Conservation (phyloP, 2,888 invertebrate genomes). For the Mellilla xanthometata region DNA sequence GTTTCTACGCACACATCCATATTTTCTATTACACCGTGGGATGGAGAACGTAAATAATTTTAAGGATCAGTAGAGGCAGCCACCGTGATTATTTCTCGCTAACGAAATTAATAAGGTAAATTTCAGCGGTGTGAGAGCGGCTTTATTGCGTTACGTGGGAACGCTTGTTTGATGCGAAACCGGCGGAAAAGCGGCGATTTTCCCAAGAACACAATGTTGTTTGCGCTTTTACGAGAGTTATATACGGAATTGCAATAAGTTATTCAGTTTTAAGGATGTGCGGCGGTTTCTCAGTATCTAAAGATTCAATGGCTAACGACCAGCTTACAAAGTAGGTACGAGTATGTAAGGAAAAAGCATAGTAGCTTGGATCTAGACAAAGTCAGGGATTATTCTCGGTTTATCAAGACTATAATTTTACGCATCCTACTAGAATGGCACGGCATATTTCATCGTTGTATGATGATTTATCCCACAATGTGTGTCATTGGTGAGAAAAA, state of each 20-base stretch:
- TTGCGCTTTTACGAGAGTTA: slow-evolving; percentile 24
- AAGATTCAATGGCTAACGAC: slow-evolving; percentile 25
- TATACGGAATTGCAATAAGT: slow-evolving; percentile 29
- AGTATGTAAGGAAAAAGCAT: slow-evolving; percentile 25
- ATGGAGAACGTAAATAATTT: slow-evolving; percentile 62
- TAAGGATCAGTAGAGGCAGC: slow-evolving; percentile 61
- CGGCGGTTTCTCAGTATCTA: slow-evolving; percentile 28
- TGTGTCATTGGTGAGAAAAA: not conserved
- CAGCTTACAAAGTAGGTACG: slow-evolving; percentile 15
- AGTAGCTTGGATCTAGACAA: slow-evolving; percentile 10
- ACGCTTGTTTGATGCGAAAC: slow-evolving; percentile 57
- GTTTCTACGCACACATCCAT: slow-evolving; percentile 28
- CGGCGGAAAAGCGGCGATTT: slow-evolving; percentile 29
- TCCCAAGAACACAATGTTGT: slow-evolving; percentile 22
- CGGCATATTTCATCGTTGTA: too few species aligned
- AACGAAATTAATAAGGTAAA: slow-evolving; percentile 74
- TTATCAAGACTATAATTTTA: too few species aligned
- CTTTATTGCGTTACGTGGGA: slow-evolving; percentile 57
- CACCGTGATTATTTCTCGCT: slow-evolving; percentile 66
- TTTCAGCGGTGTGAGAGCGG: slow-evolving; percentile 53
- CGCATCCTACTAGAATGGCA: too few species aligned
- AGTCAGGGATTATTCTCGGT: not conserved
- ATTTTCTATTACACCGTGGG: slow-evolving; percentile 40
- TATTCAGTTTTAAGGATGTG: slow-evolving; percentile 31
- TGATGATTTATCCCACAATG: not conserved